A percentile compares a stretch with the other conserved stretches of the same genome.
These are phyloP conservation scores for Thera britannica DNA, from an alignment of 2,888 invertebrate genomes.

Conservation along the genomic window DNA sequence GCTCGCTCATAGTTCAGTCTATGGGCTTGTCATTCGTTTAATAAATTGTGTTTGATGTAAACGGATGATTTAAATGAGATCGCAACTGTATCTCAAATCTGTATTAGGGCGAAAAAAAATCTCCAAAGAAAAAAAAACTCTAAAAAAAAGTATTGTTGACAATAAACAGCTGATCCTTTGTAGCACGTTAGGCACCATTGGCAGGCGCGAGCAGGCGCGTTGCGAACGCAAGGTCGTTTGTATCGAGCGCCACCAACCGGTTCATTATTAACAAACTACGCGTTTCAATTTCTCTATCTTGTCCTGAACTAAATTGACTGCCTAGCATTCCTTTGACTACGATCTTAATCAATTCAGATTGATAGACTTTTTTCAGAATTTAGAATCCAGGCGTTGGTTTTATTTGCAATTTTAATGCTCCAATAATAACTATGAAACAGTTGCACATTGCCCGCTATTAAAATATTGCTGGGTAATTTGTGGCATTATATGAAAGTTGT, in stretches of 20 bases:
- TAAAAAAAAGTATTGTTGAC: constrained; percentile 45
- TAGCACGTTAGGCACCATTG: constrained; percentile 55
- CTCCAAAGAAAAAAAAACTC: not conserved
- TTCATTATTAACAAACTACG: constrained; percentile 65
- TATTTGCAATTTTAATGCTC: not conserved
- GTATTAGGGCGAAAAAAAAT: not conserved
- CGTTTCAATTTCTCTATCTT: constrained; percentile 45
- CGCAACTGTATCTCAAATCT: not conserved
- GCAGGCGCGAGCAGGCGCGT: constrained; percentile 60
- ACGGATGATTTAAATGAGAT: not conserved
- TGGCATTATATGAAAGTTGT: not conserved
- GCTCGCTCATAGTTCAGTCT: not conserved
- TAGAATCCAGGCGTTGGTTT: not conserved
- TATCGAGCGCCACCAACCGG: constrained; percentile 67
- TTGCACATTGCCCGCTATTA: not conserved
- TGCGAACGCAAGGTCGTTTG: constrained; percentile 64
- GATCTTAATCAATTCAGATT: not conserved
- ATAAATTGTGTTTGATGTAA: not conserved
- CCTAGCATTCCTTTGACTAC: constrained; percentile 9
- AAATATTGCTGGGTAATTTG: not conserved
- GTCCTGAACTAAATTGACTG: constrained; percentile 37
- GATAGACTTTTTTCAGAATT: not conserved
- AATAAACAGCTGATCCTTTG: constrained; percentile 64
- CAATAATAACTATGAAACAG: not conserved
- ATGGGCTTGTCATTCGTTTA: not conserved